A percentile compares a stretch with the other conserved stretches of the same genome.
Conservation (phyloP, 2,797 vertebrate genomes). For the Xenentodon cancila region DNA sequence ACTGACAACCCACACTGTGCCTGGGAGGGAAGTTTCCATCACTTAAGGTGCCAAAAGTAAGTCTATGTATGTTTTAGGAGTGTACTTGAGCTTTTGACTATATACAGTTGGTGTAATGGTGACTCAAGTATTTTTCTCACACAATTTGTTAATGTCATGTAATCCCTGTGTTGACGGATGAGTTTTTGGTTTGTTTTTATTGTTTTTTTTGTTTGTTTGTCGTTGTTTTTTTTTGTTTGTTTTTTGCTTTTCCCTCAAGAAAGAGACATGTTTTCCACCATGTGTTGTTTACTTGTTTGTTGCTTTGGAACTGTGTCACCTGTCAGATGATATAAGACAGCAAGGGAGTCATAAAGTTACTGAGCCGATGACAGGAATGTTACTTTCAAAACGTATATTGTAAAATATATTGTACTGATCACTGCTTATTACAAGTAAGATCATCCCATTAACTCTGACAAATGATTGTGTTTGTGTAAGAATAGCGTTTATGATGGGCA, state of each 20-base stretch:
- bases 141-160: too few species aligned
- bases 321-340: constrained; percentile 43
- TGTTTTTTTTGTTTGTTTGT: too few species aligned
- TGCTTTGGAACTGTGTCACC: constrained; percentile 31
- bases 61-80: constrained; percentile 23
- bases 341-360: constrained; percentile 11
- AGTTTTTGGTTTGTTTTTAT: too few species aligned
- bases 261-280: background rate
- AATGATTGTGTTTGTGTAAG: too few species aligned
- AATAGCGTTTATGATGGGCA: too few species aligned
- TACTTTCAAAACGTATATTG: constrained; percentile 9
- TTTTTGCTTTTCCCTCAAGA: too few species aligned
- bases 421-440: too few species aligned
- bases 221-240: too few species aligned
- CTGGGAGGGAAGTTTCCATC: constrained; percentile 67
- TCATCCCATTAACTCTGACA: too few species aligned
- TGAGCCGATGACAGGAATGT: constrained; percentile 1
- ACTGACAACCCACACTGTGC: constrained; percentile 57
- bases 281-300: constrained; percentile 49
- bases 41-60: constrained; percentile 54
- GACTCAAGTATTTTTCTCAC: constrained; percentile 14
- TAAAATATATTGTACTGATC: too few species aligned
- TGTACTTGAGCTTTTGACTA: constrained; percentile 41
- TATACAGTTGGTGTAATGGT: constrained; percentile 19
- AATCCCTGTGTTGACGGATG: too few species aligned